phyloP scores from a whole-genome alignment of 2,797 vertebrate species.

The Okamejei kenojei region DNA sequence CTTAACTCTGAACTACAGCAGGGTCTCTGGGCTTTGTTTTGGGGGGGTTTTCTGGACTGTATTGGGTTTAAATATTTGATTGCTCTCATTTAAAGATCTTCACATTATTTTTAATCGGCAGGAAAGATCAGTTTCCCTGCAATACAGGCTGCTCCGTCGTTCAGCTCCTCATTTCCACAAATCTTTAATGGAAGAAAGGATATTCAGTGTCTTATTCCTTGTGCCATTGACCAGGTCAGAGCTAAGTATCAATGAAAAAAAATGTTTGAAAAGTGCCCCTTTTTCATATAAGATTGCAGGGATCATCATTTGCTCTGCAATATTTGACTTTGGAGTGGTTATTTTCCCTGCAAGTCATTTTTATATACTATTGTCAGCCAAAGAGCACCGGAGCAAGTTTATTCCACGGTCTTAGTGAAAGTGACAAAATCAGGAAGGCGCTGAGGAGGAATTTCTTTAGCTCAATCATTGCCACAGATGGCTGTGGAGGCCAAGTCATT shows the following conservation, averaged over 20 bases:
- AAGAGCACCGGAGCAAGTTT: neutral
- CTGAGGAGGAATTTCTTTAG: too few relatives aligned
- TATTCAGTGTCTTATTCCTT: slow-evolving; percentile 90
- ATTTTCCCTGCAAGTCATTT: neutral
- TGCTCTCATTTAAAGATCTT: neutral
- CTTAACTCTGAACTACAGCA: too few relatives aligned
- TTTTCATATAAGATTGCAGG: neutral
- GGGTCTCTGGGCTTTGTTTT: too few relatives aligned
- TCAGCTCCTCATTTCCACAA: slow-evolving; percentile 89
- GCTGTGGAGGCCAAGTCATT: too few relatives aligned
- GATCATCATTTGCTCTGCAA: neutral
- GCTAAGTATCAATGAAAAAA: neutral
- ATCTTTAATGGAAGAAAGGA: slow-evolving; percentile 78
- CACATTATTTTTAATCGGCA: slow-evolving; percentile 48
- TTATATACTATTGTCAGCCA: too few relatives aligned
- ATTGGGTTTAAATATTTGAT: neutral
- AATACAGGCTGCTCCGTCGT: slow-evolving; percentile 90
- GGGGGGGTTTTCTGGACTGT: too few relatives aligned
- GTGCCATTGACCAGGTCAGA: slow-evolving; percentile 91
- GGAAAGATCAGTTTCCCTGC: slow-evolving; percentile 97
- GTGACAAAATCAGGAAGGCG: neutral
- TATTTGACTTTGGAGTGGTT: neutral
- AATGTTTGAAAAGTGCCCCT: slow-evolving; percentile 1
- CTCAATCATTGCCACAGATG: too few relatives aligned
- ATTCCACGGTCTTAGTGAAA: neutral